Conservation (phyloP, 2,888 invertebrate genomes). For the Ptilodon capucinus region DNA sequence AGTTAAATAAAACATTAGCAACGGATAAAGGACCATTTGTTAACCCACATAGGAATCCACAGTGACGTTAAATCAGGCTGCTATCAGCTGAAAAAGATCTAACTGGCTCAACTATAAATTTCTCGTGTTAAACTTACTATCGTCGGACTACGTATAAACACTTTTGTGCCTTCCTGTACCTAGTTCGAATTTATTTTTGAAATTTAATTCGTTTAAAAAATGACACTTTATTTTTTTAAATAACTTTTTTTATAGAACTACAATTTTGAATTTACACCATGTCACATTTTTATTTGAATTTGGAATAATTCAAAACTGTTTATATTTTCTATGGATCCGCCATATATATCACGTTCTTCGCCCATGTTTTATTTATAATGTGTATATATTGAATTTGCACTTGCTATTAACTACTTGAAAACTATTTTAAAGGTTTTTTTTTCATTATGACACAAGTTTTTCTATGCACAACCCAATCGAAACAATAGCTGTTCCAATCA, state of each 20-base stretch:
- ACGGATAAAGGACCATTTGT: slow-evolving; percentile 1
- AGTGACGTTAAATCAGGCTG: slow-evolving; percentile 18
- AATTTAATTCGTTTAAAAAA: not conserved
- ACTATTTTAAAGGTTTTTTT: not conserved
- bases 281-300: too few relatives aligned
- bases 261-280: not conserved
- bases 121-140: not conserved
- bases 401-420: not conserved
- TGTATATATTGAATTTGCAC: too few relatives aligned
- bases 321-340: too few relatives aligned
- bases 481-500: slow-evolving; percentile 51
- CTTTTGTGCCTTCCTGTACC: slow-evolving; percentile 51
- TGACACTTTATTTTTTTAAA: not conserved
- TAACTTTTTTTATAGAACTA: too few relatives aligned
- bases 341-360: too few relatives aligned
- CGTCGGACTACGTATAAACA: slow-evolving; percentile 40
- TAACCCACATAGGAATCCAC: not conserved
- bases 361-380: too few relatives aligned
- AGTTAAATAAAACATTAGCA: not conserved
- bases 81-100: slow-evolving; percentile 24
- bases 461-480: slow-evolving; percentile 22
- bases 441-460: slow-evolving; percentile 1
- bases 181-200: slow-evolving; percentile 15
- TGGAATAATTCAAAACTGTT: too few relatives aligned
- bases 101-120: not conserved